Percentiles rank a stretch among this genome's conserved stretches.
phyloP scores from a whole-genome alignment of 2,797 vertebrate species.

The Tympanoctomys barrerae region DNA sequence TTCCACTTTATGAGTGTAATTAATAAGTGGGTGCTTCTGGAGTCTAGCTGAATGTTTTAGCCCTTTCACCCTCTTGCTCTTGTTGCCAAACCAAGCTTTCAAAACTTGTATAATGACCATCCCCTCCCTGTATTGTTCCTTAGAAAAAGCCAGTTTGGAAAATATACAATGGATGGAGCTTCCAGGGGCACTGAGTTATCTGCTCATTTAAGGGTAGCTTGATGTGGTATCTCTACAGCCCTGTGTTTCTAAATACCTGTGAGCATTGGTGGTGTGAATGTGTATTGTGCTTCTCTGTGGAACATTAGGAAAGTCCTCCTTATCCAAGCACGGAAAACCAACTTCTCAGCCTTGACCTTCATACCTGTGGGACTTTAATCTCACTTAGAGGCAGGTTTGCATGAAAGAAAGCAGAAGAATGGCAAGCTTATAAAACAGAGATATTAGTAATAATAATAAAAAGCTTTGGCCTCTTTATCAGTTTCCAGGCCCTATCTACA shows the following conservation, averaged over 20 bases:
- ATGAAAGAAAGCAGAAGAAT: slow-evolving; percentile 83
- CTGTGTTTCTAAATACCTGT: slow-evolving; percentile 73
- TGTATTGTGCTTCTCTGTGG: neutral
- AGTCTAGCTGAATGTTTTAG: neutral
- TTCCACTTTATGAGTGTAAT: slow-evolving; percentile 46
- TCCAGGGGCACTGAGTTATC: neutral
- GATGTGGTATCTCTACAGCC: slow-evolving; percentile 61
- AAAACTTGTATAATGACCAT: neutral
- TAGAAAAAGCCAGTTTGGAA: neutral
- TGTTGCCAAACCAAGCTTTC: neutral
- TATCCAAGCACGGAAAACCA: slow-evolving; percentile 65
- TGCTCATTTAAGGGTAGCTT: neutral
- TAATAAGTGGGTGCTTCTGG: slow-evolving; percentile 19
- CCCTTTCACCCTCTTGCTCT: neutral
- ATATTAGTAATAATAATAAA: slow-evolving; percentile 75
- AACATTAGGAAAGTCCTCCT: slow-evolving; percentile 72
- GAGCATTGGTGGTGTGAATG: neutral
- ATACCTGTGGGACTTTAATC: slow-evolving; percentile 78
- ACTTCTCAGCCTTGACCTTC: slow-evolving; percentile 71
- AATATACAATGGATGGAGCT: neutral
- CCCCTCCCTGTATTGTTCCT: neutral
- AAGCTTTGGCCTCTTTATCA: slow-evolving; percentile 81
- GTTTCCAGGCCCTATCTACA: slow-evolving; percentile 78
- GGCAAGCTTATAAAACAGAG: slow-evolving; percentile 70
- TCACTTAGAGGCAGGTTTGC: slow-evolving; percentile 83